phyloP scores from a whole-genome alignment of 2,888 invertebrate genomes.

The Gari tellinella region DNA sequence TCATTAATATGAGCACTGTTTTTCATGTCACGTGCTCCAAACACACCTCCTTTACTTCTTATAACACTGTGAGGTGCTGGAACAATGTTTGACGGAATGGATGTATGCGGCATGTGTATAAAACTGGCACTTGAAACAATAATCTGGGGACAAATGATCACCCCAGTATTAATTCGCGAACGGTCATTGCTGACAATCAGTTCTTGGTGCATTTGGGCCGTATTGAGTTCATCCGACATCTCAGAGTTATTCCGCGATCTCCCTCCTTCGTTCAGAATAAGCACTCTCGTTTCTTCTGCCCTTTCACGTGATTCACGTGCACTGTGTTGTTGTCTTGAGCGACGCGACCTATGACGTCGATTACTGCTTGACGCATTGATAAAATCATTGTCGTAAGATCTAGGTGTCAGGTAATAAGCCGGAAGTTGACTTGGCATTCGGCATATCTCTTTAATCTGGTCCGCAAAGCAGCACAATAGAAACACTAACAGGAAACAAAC shows the following conservation, averaged over 20 bases:
- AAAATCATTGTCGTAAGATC: not conserved
- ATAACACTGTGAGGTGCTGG: not conserved
- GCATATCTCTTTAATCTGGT: slow-evolving; percentile 64
- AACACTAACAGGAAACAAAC: slow-evolving; percentile 65
- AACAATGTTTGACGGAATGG: slow-evolving; percentile 1
- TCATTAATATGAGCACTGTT: too few relatives aligned
- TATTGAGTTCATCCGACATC: slow-evolving; percentile 35
- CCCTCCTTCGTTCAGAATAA: slow-evolving; percentile 34
- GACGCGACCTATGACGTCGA: slow-evolving; percentile 9
- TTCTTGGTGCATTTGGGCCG: not conserved
- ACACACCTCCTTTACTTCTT: too few relatives aligned
- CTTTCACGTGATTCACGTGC: not conserved
- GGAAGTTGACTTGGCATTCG: slow-evolving; percentile 64
- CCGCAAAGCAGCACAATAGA: slow-evolving; percentile 67
- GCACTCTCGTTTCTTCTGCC: slow-evolving; percentile 23
- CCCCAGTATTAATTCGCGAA: slow-evolving; percentile 3
- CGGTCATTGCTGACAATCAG: not conserved
- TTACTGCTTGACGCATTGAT: not conserved
- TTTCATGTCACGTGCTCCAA: too few relatives aligned
- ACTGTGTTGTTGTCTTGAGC: not conserved
- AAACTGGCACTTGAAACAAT: slow-evolving; percentile 4
- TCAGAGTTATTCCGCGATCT: slow-evolving; percentile 53
- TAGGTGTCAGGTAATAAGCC: slow-evolving; percentile 33
- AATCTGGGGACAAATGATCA: slow-evolving; percentile 12
- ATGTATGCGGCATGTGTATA: not conserved